Base-by-base conservation (phyloP, 2,113 vertebrate species). In the Melanerpes formicivorus region DNA sequence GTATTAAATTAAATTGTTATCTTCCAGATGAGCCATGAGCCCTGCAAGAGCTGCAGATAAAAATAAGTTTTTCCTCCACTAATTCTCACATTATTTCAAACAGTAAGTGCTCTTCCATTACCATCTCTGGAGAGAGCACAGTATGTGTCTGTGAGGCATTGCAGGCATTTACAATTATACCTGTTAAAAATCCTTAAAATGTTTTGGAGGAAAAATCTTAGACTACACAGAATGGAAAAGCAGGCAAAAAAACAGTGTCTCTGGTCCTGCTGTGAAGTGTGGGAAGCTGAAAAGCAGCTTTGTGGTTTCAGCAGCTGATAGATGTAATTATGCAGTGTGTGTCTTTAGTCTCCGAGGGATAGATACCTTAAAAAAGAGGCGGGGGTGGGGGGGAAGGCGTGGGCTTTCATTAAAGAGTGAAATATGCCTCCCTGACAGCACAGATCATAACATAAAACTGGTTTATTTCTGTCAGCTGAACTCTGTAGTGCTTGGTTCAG, bases 1-100 rank as follows among this genome's bases (percentile, higher is more conserved):
- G 97, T 97, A 96, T 94, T 96, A 96, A 96, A 97, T 96, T 65
- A 95, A 95, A 93, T 87, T 79, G 83, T 94, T 97, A 70, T 94
- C 84, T 95, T 96, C 84, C 87, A 91, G 93, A 93, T 55, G 95
- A 90, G 87, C 74, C 21, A 4, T 88, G 92, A 95, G 72, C 73
- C 34, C 83, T 88, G 89, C 67, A 76, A 76, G 71, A 88, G 62
- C 60, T 95, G n/a, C 90, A 37, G 55, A 22, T 29, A 69, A 60
- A 87, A 89, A 26, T 30, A 67, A 73, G 75, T 77, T 93, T 93
- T 93, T 66, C 58, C 14, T 48, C 80, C 77, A 50, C 86, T 71
- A 67, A 56, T 92, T 92, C 70, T 88, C 78, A 55, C 86, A 40
- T 91, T 91, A 73, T 91, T 95, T 78, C 69, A 42, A 65, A 64